phyloP scores from a whole-genome alignment of 2,888 invertebrate species.

The Dimorphilus gyrociliatus region DNA sequence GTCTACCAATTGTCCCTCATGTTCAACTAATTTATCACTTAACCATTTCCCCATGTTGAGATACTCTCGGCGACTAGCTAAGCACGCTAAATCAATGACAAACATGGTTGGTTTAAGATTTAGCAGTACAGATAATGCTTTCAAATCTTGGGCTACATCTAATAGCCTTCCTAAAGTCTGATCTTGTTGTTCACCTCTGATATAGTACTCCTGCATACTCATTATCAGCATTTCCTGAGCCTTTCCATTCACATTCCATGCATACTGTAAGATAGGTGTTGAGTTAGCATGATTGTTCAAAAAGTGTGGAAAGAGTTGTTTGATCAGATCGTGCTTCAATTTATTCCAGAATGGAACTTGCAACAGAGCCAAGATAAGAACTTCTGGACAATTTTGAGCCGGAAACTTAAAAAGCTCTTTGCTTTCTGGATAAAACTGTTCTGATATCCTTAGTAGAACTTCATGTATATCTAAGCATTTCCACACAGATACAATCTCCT shows the following conservation, averaged over 20 bases:
- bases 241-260: no score
- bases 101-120: slow-evolving; percentile 64
- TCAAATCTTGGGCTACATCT: slow-evolving; percentile 81
- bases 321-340: slow-evolving; percentile 63
- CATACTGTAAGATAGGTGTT: slow-evolving; percentile 82
- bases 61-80: slow-evolving; percentile 89
- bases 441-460: slow-evolving; percentile 65
- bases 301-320: slow-evolving; percentile 75
- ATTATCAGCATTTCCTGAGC: slow-evolving; percentile 61
- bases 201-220: slow-evolving; percentile 93
- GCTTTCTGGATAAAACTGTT: slow-evolving; percentile 61
- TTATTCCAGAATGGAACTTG: slow-evolving; percentile 49
- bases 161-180: slow-evolving; percentile 59
- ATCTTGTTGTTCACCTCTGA: slow-evolving; percentile 62
- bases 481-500: slow-evolving; percentile 48
- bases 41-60: slow-evolving; percentile 96
- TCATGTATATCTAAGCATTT: slow-evolving; percentile 80
- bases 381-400: slow-evolving; percentile 79
- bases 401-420: slow-evolving; percentile 85
- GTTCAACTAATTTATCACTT: slow-evolving; percentile 85
- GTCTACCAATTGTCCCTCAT: slow-evolving; percentile 48
- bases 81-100: slow-evolving; percentile 88
- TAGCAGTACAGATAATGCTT: slow-evolving; percentile 70
- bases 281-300: slow-evolving; percentile 89
- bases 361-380: slow-evolving; percentile 68